Percentiles rank a stretch among this genome's conserved stretches.
Conservation (phyloP, 2,797 vertebrate species). For the Neosilurus mollespiculum region DNA sequence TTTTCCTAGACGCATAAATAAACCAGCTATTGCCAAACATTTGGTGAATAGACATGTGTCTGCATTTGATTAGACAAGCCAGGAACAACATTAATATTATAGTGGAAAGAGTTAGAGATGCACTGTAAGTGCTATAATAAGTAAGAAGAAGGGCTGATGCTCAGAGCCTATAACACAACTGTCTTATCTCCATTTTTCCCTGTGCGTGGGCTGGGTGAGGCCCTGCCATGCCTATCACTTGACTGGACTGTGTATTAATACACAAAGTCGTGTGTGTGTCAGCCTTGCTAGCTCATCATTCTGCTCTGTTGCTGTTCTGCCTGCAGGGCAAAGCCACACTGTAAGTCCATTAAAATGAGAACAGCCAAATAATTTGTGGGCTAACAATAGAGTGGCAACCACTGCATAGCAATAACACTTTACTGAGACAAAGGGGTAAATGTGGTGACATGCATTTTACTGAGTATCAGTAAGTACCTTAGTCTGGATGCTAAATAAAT, state of each 20-base stretch:
- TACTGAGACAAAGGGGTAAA: conserved; percentile 69
- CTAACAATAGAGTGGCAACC: conserved; percentile 52
- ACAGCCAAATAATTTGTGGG: conserved; percentile 39
- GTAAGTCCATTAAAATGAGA: conserved; percentile 50
- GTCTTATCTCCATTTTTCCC: conserved; percentile 54
- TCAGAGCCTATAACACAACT: conserved; percentile 37
- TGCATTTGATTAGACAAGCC: conserved; percentile 4
- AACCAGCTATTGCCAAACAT: background rate
- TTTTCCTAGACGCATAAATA: conserved; percentile 9
- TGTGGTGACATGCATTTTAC: conserved; percentile 65
- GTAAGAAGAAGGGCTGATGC: conserved; percentile 57
- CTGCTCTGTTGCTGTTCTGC: conserved; percentile 28
- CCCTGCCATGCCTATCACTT: conserved; percentile 65
- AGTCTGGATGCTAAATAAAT: conserved; percentile 56
- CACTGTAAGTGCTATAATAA: conserved; percentile 56
- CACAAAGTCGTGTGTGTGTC: conserved; percentile 45
- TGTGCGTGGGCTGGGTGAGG: conserved; percentile 60
- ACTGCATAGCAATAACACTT: conserved; percentile 48
- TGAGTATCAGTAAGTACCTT: conserved; percentile 67
- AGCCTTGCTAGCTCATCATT: conserved; percentile 31
- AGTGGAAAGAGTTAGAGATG: conserved; percentile 8
- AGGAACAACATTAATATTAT: conserved; percentile 11
- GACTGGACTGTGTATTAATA: conserved; percentile 66
- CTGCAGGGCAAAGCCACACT: conserved; percentile 36
- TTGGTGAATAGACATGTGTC: background rate